Conservation (phyloP, 1,140 invertebrate species). For the Teleogryllus occipitalis region DNA sequence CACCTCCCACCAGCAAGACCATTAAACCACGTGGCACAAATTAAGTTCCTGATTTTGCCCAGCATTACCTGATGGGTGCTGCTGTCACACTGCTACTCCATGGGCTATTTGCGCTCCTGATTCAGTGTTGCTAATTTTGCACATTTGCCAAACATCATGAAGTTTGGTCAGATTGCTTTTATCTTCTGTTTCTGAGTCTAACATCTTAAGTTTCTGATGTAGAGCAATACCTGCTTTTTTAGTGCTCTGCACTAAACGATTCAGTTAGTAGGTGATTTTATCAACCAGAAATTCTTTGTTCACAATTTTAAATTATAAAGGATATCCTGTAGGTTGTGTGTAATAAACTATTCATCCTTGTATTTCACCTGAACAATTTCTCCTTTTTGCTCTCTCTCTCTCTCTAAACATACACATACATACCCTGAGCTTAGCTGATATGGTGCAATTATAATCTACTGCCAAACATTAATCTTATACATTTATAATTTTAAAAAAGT, state of each 20-base stretch:
- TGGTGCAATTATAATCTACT: no score
- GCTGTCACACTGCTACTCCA: neutral
- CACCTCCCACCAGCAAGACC: slow-evolving; percentile 63
- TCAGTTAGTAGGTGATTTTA: neutral
- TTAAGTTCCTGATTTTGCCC: slow-evolving; percentile 12
- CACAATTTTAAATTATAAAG: no score
- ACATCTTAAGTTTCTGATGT: neutral
- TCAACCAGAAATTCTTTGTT: neutral
- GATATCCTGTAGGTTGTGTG: no score
- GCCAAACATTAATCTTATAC: no score
- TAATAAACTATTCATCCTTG: no score
- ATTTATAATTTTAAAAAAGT: no score
- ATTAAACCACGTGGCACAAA: slow-evolving; percentile 56
- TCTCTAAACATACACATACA: no score
- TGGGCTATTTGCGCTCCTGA: neutral
- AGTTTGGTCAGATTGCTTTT: neutral
- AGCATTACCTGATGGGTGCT: neutral
- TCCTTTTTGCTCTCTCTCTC: no score
- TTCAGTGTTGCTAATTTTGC: neutral
- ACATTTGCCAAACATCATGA: neutral
- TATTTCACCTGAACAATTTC: no score
- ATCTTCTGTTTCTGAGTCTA: neutral
- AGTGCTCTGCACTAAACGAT: neutral
- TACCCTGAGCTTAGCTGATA: no score
- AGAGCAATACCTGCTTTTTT: neutral